Evolutionary conservation across 2,797 vertebrate species (phyloP).

Genomic region (Micrastur ruficollis): DNA sequence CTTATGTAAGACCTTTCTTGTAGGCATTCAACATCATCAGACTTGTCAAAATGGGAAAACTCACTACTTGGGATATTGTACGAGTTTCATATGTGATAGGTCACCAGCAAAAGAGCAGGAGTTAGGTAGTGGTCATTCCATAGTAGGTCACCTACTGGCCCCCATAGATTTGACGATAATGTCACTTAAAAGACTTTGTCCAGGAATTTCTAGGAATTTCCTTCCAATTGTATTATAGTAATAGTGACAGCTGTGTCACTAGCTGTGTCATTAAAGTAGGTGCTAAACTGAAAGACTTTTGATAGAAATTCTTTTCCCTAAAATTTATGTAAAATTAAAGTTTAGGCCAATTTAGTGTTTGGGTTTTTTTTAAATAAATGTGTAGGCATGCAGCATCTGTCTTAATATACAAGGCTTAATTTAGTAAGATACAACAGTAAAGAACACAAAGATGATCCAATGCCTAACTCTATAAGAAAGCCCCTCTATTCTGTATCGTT

Average conservation of each 20-base stretch:
- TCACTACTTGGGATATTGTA: neutral
- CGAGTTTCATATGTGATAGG: neutral
- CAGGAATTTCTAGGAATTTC: neutral
- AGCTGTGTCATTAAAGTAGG: neutral
- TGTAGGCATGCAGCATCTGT: neutral
- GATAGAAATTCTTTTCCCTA: neutral
- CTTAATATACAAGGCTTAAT: neutral
- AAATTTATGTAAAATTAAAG: neutral
- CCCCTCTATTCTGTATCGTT: neutral
- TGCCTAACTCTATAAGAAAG: neutral
- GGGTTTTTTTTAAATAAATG: neutral
- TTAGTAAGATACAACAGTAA: neutral
- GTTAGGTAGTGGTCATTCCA: neutral
- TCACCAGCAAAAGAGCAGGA: neutral
- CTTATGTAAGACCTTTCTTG: neutral
- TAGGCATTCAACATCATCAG: neutral
- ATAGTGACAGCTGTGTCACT: neutral
- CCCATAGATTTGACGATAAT: fast-evolving
- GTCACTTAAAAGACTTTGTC: neutral
- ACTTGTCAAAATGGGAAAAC: neutral
- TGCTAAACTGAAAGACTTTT: neutral
- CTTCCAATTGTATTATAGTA: neutral
- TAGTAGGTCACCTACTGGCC: neutral
- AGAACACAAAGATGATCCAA: neutral
- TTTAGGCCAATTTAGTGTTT: neutral